Base-by-base conservation (phyloP, 2,113 vertebrate species). In the Marcusenius ussheri region DNA sequence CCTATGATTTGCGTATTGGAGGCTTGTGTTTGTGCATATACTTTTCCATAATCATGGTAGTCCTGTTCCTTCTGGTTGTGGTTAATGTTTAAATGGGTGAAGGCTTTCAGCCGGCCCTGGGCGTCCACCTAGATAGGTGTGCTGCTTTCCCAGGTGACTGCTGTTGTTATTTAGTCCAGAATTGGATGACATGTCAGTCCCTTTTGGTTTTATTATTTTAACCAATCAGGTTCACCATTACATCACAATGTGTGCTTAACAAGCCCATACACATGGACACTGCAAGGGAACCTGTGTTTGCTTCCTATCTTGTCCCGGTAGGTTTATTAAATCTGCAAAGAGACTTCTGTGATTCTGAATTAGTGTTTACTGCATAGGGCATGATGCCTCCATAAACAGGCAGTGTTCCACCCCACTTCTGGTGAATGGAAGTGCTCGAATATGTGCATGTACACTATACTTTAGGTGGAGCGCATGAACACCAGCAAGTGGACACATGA, bases 1-100 rank as follows among this genome's bases (percentile, higher is more conserved):
- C 35, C 70, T 90, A 62, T 92, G 74, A 80, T 80, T 80, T 80
- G 35, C 13, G 31, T 80, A 80, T 80, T 80, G 27, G 35, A 80
- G 13, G 74, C 35, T 80, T 80, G 83, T 50, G 45, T 46, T 39
- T 85, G 83, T 85, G 83, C 39, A 42, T 49, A 21, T 49, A 42
- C 46, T 17, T 80, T 39, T 80, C 35, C 74, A 80, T 80, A 80
- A 90, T 89, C 91, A 17, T 39, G 74, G 35, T 80, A 80, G 74
- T 80, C 74, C 35, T 80, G 74, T 80, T 39, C 35, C 39, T 35
- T 39, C 35, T 42, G 35, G 74, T 42, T 80, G 74, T 39, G 74
- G 74, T 80, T 80, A 80, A 80, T 80, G 35, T 80, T 80, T 80
- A 80, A 80, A 42, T 0, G 74, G 15, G 74, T 15, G 74, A 80